Evolutionary conservation across 1,140 invertebrate genomes (phyloP), one percentile per base, ranked within the genome.

Genomic region (Euura lappo): DNA sequence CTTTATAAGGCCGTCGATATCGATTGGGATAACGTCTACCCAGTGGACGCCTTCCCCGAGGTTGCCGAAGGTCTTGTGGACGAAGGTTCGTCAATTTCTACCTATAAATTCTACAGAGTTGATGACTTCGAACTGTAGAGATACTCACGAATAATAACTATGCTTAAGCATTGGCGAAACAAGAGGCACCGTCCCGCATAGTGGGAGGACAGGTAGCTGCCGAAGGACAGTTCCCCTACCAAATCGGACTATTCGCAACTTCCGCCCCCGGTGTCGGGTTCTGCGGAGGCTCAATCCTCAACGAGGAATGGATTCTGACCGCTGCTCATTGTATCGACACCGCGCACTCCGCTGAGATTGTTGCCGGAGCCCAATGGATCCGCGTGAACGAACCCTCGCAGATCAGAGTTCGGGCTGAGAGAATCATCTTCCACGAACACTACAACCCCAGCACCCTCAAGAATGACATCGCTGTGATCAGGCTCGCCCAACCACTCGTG

Each of bases 221-320:
- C 44, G 65, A 83, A 4, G 86, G 87, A 2, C 86, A 90, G 80
- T 88, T 89, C 74, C 89, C 89, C n/a, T 88, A 88, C 74, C 89
- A 90, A 77, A 88, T 82, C n/a, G 83, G 84, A 1, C 80, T 90
- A 42, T 81, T 85, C 0, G 68, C 88, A 74, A 80, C 87, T n/a
- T 82, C 79, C 71, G 6, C 79, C 0, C 1, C 13, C 0, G 75
- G 75, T 2, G 79, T 85, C 6, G 78, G 72, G 71, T 85, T 82
- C 73, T 93, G 92, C 78, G 92, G 92, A 2, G 92, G 90, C 10
- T 89, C 89, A 65, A 73, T 93, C 69, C 87, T 92, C 64, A 85
- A 84, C 70, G 74, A 83, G 44, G 74, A 86, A 13, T 91, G 88
- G 88, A 81, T 92, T 7, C 71, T 93, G n/a, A 90, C 90, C 5